phyloP scores from a whole-genome alignment of 2,797 vertebrate genomes.

The Anas bernieri region DNA sequence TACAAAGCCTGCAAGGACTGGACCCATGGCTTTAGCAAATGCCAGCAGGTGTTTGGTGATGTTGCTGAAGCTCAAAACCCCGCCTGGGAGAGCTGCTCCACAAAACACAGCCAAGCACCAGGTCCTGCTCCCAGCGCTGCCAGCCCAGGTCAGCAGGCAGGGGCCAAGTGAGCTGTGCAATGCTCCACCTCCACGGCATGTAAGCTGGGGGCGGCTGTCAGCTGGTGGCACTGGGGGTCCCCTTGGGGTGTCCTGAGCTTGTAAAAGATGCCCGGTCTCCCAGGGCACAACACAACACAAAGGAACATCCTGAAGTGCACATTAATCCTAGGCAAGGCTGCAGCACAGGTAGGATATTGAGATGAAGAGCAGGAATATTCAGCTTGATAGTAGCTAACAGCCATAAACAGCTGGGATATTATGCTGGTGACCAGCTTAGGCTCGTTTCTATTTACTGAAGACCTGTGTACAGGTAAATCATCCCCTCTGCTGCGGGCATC shows the following conservation, averaged over 20 bases:
- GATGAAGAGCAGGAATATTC: background rate
- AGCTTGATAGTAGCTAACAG: background rate
- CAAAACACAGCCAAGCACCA: background rate
- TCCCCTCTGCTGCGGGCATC: background rate
- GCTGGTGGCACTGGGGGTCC: background rate
- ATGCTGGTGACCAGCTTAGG: background rate
- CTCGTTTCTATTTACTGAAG: background rate
- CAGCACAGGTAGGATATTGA: background rate
- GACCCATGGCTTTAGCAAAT: background rate
- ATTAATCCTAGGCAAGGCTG: background rate
- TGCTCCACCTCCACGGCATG: background rate
- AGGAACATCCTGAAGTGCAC: fast-evolving
- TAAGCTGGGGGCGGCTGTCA: fast-evolving
- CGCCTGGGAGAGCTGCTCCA: background rate
- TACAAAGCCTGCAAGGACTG: background rate
- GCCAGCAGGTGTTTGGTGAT: background rate
- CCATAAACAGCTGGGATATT: background rate
- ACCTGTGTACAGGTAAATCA: background rate
- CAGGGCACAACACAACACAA: background rate
- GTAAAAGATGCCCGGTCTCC: background rate
- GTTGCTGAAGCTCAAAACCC: background rate
- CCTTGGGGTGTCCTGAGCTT: background rate
- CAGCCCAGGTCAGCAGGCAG: background rate
- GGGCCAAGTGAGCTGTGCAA: too few species aligned
- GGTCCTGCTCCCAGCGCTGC: background rate